Base-by-base conservation (phyloP, 2,797 vertebrate genomes). In the Notolepis coatsorum region DNA sequence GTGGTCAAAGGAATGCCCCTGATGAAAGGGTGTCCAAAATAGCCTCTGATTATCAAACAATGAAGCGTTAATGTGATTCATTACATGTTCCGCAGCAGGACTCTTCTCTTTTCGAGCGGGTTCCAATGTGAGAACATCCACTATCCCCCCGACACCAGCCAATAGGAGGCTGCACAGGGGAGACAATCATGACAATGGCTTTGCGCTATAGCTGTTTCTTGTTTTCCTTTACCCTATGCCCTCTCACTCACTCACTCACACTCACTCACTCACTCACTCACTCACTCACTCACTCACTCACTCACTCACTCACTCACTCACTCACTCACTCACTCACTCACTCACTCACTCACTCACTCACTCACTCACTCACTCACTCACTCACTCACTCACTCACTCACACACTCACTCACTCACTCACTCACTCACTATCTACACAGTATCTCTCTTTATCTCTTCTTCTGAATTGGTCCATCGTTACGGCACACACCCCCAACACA, bases 31-130 rank as follows among this genome's bases (percentile, higher is more conserved):
- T n/a, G n/a, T n/a, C 73, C 2, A 56, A 86, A 90, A 90, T 88
- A 89, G 77, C 65, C 65, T 65, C 71, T 83, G 80, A 86, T 87
- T 86, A 83, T 77, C 68, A 42, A 82, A 88, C 86, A 88, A 81
- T 81, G 68, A 80, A 45, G 68, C 73, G 80, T 56, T 88, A 84
- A 86, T 84, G 54, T 75, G 66, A 64, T 81, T 80, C 51, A 83
- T 82, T 77, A 77, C 8, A 15, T 56, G 60, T 80, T 81, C 63
- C 59, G 58, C 20, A 42, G 25, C n/a, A 21, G 27, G 18, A 24
- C n/a, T n/a, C n/a, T n/a, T n/a, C n/a, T n/a, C n/a, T n/a, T n/a
- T n/a, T n/a, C n/a, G n/a, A n/a, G n/a, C n/a, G n/a, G n/a, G n/a
- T n/a, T n/a, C n/a, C n/a, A n/a, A n/a, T n/a, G n/a, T n/a, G n/a